Evolutionary conservation across 2,888 invertebrate genomes (phyloP).

Genomic region (Agonopterix arenella): DNA sequence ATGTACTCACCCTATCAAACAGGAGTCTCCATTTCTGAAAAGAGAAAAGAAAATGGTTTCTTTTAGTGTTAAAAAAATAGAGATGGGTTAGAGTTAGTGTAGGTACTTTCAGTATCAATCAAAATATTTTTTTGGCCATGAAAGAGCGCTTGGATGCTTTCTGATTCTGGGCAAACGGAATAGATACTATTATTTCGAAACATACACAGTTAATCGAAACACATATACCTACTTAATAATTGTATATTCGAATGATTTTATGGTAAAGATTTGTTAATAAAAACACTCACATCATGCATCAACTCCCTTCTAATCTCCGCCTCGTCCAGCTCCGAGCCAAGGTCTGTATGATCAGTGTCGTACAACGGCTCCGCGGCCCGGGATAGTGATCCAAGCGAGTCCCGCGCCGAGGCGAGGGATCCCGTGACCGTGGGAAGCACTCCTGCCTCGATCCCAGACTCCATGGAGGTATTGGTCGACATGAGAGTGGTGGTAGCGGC

Average conservation of each 20-base stretch:
- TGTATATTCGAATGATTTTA: too few relatives aligned
- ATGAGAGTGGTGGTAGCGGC: slow-evolving; percentile 55
- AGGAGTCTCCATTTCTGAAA: slow-evolving; percentile 93
- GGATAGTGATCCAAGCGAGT: slow-evolving; percentile 77
- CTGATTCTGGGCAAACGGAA: too few relatives aligned
- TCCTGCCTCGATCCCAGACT: slow-evolving; percentile 81
- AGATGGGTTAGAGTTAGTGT: too few relatives aligned
- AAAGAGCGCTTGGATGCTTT: too few relatives aligned
- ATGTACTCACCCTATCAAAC: slow-evolving; percentile 84
- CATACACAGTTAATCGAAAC: too few relatives aligned
- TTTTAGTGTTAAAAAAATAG: too few relatives aligned
- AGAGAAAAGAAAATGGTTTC: slow-evolving; percentile 12
- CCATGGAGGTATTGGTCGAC: slow-evolving; percentile 75
- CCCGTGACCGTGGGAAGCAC: slow-evolving; percentile 85
- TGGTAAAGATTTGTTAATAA: slow-evolving; percentile 1
- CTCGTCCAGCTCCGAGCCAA: slow-evolving; percentile 88
- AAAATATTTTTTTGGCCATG: too few relatives aligned
- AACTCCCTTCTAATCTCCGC: slow-evolving; percentile 85
- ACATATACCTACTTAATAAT: too few relatives aligned
- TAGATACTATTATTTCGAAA: too few relatives aligned
- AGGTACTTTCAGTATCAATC: too few relatives aligned
- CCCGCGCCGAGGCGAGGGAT: slow-evolving; percentile 75
- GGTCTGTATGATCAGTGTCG: slow-evolving; percentile 88
- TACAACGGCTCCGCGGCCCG: slow-evolving; percentile 80
- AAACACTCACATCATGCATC: slow-evolving; percentile 84